Percentiles rank a stretch among this genome's conserved stretches.
These are phyloP conservation scores for Heliconius sara DNA, from an alignment of 2,888 invertebrate species.

Conservation along the genomic window DNA sequence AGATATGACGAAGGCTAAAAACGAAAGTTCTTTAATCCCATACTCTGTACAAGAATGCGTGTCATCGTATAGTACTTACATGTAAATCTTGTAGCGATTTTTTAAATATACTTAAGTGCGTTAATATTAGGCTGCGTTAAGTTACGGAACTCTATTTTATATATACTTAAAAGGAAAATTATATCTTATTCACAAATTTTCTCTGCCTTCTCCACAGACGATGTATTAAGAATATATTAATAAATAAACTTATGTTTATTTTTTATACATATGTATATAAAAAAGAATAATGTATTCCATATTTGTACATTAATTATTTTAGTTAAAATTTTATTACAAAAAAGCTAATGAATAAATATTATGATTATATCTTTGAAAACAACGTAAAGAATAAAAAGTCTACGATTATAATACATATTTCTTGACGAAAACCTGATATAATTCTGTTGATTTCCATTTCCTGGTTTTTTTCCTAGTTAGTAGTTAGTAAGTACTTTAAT, in stretches of 20 bases:
- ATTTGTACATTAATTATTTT: not conserved
- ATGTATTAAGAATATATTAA: too few relatives aligned
- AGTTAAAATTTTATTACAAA: not conserved
- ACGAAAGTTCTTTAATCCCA: constrained; percentile 17
- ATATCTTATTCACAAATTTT: too few relatives aligned
- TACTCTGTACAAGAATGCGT: constrained; percentile 9
- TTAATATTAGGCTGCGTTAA: not conserved
- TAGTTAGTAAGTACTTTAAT: too few relatives aligned
- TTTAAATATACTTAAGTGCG: not conserved
- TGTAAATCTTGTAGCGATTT: not conserved
- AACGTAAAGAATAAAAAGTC: not conserved
- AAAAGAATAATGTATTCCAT: too few relatives aligned
- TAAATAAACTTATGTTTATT: too few relatives aligned
- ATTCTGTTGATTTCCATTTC: not conserved
- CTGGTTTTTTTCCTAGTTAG: too few relatives aligned
- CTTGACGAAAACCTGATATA: not conserved
- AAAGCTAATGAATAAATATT: too few relatives aligned
- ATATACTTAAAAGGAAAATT: too few relatives aligned
- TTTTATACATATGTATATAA: too few relatives aligned
- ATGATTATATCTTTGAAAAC: not conserved
- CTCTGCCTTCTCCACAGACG: too few relatives aligned
- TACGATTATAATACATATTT: not conserved
- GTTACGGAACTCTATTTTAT: not conserved
- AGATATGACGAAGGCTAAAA: not conserved
- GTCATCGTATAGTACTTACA: constrained; percentile 7